Evolutionary conservation across 1,140 invertebrate species (phyloP).

Genomic region (Fopius arisanus): DNA sequence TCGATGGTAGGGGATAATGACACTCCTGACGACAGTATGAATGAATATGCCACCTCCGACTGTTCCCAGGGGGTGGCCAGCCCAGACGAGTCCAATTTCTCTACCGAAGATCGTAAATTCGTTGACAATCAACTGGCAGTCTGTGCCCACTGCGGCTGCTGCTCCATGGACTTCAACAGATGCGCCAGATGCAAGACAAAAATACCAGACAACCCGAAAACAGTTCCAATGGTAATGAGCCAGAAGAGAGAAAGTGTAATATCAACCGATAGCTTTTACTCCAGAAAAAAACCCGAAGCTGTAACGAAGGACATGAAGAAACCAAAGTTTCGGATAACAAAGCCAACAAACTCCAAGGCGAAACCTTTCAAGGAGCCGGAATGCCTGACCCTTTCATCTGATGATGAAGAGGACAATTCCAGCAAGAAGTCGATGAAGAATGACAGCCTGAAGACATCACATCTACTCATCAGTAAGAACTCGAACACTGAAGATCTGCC

Average conservation of each 20-base stretch:
- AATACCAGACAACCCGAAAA: constrained; percentile 66
- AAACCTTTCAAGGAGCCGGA: constrained; percentile 55
- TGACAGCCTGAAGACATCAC: neutral
- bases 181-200: constrained; percentile 72
- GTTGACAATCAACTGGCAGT: constrained; percentile 75
- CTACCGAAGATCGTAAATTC: constrained; percentile 60
- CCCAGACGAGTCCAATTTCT: constrained; percentile 24
- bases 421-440: neutral
- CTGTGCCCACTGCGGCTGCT: constrained; percentile 76
- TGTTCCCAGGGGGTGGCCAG: neutral
- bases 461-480: constrained; percentile 35
- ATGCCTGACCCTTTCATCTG: constrained; percentile 62
- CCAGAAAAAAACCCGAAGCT: constrained; percentile 46
- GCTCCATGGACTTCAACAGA: constrained; percentile 74
- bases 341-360: constrained; percentile 26
- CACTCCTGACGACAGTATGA: constrained; percentile 40
- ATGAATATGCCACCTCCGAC: neutral
- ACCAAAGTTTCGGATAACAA: constrained; percentile 41
- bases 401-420: constrained; percentile 53
- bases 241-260: constrained; percentile 45
- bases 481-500: constrained; percentile 42
- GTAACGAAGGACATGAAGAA: constrained; percentile 36
- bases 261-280: constrained; percentile 51
- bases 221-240: constrained; percentile 43
- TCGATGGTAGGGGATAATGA: constrained; percentile 39